Evolutionary conservation across 2,888 invertebrate genomes (phyloP).

Genomic region (Branchipolynoe longqiensis): DNA sequence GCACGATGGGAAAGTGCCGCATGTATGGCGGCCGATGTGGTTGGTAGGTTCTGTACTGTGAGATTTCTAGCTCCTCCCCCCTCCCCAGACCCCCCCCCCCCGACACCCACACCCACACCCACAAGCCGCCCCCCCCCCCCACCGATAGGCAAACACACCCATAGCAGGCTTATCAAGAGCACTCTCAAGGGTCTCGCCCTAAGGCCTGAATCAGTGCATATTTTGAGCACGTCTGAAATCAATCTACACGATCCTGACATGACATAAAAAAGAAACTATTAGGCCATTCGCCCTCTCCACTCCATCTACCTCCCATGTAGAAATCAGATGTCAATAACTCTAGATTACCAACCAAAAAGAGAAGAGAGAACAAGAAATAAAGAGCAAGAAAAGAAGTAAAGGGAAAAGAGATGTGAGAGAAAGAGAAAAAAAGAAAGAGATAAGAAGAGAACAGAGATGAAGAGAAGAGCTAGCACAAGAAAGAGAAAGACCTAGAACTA

Average conservation of each 20-base stretch:
- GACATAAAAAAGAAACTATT: not conserved
- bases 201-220: not conserved
- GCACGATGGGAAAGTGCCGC: conserved; percentile 7
- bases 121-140: not conserved
- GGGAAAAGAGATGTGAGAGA: too few relatives aligned
- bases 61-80: not conserved
- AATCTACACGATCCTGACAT: conserved; percentile 34
- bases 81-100: conserved; percentile 5
- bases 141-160: too few relatives aligned
- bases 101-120: not conserved
- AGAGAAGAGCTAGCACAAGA: too few relatives aligned
- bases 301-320: too few relatives aligned
- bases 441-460: too few relatives aligned
- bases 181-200: not conserved
- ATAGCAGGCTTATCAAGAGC: too few relatives aligned
- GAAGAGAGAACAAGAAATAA: too few relatives aligned
- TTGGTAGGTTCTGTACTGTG: conserved; percentile 6
- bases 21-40: not conserved
- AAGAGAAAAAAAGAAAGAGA: too few relatives aligned
- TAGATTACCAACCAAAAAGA: too few relatives aligned
- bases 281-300: not conserved
- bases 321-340: too few relatives aligned
- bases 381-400: too few relatives aligned
- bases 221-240: not conserved
- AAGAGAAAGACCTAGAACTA: too few relatives aligned